Evolutionary conservation across 2,797 vertebrate genomes (phyloP).

Genomic region (Peromyscus nudipes): DNA sequence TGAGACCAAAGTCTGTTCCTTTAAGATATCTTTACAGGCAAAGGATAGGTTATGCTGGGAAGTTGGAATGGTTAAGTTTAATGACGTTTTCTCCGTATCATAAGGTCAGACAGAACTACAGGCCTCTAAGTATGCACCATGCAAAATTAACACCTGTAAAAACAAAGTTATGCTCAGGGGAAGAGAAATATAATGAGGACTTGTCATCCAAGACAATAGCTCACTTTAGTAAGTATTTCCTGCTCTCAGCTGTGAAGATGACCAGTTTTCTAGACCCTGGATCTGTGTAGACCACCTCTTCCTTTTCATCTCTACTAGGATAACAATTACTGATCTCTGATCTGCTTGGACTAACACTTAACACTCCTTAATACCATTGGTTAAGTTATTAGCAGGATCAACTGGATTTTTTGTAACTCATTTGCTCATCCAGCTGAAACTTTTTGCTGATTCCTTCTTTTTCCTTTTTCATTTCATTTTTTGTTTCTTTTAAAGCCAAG

Average conservation of each 20-base stretch:
- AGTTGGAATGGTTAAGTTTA: slow-evolving; percentile 11
- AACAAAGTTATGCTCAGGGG: slow-evolving; percentile 9
- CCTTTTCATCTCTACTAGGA: background rate
- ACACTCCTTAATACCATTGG: background rate
- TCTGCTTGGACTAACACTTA: background rate
- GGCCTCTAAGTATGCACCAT: background rate
- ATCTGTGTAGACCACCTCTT: background rate
- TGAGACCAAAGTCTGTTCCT: slow-evolving; percentile 12
- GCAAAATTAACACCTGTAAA: slow-evolving; percentile 22
- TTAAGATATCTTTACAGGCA: slow-evolving; percentile 29
- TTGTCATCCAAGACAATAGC: background rate
- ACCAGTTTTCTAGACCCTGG: slow-evolving; percentile 25
- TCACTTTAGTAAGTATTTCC: slow-evolving; percentile 54
- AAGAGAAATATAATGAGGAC: background rate
- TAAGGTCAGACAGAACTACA: background rate
- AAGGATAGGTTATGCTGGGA: background rate
- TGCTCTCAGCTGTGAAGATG: background rate
- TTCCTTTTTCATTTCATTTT: background rate
- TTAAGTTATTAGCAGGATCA: slow-evolving; percentile 40
- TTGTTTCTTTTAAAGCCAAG: background rate
- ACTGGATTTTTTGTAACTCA: slow-evolving; percentile 35
- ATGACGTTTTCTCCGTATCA: background rate
- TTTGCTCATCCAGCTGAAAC: background rate
- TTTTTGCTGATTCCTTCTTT: background rate
- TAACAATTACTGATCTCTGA: slow-evolving; percentile 23